Conservation (phyloP, 2,113 vertebrate genomes). For the Columba janthina region DNA sequence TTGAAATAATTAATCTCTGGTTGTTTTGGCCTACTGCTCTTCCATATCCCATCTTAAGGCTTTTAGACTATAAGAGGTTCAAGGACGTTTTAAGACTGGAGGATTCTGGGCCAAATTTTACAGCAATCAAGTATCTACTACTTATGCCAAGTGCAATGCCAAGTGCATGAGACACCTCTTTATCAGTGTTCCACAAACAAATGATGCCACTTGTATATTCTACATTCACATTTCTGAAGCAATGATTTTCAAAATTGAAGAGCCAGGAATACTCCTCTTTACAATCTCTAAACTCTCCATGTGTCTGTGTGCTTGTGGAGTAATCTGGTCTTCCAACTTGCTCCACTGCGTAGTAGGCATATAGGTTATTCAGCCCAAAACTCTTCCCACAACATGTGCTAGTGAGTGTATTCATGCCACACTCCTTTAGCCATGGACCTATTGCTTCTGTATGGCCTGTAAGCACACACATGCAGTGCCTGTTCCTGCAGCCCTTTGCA, state of each 20-base stretch:
- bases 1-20: not conserved
- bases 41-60: not conserved
- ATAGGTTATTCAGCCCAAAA: not conserved
- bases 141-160: not conserved
- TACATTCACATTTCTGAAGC: not conserved
- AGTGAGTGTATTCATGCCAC: accelerated
- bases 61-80: not conserved
- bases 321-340: too few species aligned
- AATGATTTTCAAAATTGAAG: not conserved
- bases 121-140: not conserved
- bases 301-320: too few species aligned
- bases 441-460: accelerated
- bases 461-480: accelerated
- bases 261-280: not conserved
- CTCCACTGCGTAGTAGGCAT: not conserved
- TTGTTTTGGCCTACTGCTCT: not conserved
- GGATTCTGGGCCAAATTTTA: not conserved
- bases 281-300: too few species aligned
- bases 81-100: not conserved
- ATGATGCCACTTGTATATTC: not conserved
- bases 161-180: not conserved
- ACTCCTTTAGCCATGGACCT: not conserved
- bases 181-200: not conserved
- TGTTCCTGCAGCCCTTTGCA: not conserved
- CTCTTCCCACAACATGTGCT: too few species aligned